Evolutionary conservation across 2,113 vertebrate species (phyloP), one percentile per base, ranked within the genome.

Genomic region (Atractosteus spatula): DNA sequence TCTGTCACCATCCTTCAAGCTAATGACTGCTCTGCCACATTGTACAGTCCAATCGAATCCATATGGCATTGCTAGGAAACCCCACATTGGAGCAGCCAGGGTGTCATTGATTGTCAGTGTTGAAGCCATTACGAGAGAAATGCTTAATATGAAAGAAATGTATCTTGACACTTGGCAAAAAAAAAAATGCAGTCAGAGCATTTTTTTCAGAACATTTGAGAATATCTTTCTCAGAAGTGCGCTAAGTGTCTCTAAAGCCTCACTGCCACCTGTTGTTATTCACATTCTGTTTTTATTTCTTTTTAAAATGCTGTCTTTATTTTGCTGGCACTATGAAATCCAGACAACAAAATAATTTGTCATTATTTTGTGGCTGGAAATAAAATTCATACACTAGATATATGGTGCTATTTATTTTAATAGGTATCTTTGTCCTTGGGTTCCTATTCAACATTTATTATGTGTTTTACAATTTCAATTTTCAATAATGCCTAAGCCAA

Each of bases 201-300:
- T 12, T 59, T 59, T 59, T 59, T 59, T 5, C 56, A 11, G 11
- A 59, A 59, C 56, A 12, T 59, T 59, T 59, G 56, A n/a, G 56
- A 66, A 73, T 61, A 68, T 47, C 7, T 69, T 59, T 68, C 78
- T 59, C 59, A 66, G 67, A 56, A 6, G 78, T 73, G 74, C 71
- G 62, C 68, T 77, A 81, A 77, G 76, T 83, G 82, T 70, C 77
- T 78, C 80, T 78, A 77, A 69, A 13, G 11, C 55, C 67, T 12
- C 56, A 4, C 77, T 76, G 78, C 82, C 86, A 86, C 87, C 85
- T 87, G 85, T 70, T 81, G 77, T 69, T 75, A 1, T 51, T 51
- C 47, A 80, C 71, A 66, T 78, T 71, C 7, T 59, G 85, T 79
- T 79, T 86, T 87, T 88, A 83, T 87, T 88, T 83, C 16, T 6